Conservation (phyloP, 1,140 invertebrate genomes). For the Micrasema longulum region DNA sequence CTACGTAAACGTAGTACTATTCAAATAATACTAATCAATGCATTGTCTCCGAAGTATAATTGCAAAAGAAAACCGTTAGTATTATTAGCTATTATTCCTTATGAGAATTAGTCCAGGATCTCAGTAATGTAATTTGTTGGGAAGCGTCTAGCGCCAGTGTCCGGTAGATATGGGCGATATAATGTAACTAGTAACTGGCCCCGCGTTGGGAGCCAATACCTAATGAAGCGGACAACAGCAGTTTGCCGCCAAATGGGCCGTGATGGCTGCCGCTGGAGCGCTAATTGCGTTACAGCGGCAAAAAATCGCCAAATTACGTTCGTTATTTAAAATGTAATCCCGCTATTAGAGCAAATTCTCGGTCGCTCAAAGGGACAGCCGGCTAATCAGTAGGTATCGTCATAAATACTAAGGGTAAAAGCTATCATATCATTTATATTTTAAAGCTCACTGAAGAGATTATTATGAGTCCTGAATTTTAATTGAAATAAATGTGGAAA, state of each 20-base stretch:
- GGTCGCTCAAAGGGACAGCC: constrained; percentile 26
- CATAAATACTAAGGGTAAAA: no score
- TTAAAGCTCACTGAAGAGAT: no score
- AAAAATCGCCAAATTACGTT: constrained; percentile 34
- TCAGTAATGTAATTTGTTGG: neutral
- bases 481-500: no score
- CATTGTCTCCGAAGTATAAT: no score
- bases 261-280: constrained; percentile 23
- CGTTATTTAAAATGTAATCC: constrained; percentile 35
- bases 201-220: neutral
- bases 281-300: constrained; percentile 33
- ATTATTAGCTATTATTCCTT: no score
- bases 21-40: no score
- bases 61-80: no score
- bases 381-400: neutral
- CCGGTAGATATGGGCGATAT: no score
- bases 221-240: constrained; percentile 18
- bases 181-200: neutral
- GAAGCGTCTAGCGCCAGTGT: neutral
- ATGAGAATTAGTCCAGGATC: neutral
- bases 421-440: neutral
- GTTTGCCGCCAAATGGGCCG: constrained; percentile 23
- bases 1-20: no score
- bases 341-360: constrained; percentile 15
- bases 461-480: no score